phyloP scores from a whole-genome alignment of 2,113 vertebrate species.

The Microtus montanus region DNA sequence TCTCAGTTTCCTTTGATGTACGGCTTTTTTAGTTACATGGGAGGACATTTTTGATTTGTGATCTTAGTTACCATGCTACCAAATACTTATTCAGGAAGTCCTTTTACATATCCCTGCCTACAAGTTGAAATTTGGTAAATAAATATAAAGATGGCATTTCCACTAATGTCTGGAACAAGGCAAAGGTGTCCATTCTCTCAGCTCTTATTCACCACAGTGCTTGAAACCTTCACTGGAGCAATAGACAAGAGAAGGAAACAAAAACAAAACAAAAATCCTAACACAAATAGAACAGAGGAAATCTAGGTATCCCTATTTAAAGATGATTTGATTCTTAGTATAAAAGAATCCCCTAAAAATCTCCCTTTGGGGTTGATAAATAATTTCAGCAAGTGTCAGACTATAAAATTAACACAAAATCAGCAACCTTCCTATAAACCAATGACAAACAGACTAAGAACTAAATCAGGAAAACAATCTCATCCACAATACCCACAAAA shows the following conservation, averaged over 20 bases:
- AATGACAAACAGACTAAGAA: background rate
- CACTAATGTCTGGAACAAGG: background rate
- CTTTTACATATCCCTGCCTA: background rate
- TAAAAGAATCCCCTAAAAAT: background rate
- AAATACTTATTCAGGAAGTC: background rate
- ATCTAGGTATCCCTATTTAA: background rate
- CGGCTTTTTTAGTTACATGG: background rate
- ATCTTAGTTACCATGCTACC: background rate
- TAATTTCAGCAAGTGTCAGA: background rate
- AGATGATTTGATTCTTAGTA: background rate
- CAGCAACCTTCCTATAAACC: background rate
- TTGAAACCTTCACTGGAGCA: background rate
- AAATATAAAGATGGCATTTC: background rate
- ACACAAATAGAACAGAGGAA: background rate
- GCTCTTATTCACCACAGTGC: background rate
- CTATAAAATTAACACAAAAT: background rate
- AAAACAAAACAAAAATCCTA: background rate
- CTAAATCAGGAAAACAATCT: background rate
- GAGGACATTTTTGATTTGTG: background rate
- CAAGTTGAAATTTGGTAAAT: background rate
- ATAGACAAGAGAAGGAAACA: background rate
- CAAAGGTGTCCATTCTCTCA: background rate
- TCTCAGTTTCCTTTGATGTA: background rate
- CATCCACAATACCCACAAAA: background rate
- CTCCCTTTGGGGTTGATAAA: background rate